A percentile compares a stretch with the other conserved stretches of the same genome.
phyloP scores from a whole-genome alignment of 2,797 vertebrate genomes.

The Cyclopterus lumpus region DNA sequence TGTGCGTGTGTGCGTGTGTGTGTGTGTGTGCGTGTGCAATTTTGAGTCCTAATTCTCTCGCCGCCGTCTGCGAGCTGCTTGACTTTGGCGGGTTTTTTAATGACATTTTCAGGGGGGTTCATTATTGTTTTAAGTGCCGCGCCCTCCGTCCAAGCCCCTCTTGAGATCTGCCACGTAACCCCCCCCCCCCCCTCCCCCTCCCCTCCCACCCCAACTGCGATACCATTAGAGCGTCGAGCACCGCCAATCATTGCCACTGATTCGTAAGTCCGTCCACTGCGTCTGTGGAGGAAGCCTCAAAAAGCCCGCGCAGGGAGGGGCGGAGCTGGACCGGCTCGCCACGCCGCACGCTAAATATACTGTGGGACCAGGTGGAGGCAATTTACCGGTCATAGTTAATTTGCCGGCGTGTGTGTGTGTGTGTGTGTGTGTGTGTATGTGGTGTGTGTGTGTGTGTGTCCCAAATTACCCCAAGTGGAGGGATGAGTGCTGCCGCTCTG shows the following conservation, averaged over 20 bases:
- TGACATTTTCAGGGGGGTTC: slow-evolving; percentile 22
- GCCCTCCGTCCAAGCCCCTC: slow-evolving; percentile 6
- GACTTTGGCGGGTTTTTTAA: slow-evolving; percentile 39
- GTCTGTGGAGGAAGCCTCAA: slow-evolving; percentile 15
- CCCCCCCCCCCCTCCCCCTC: background rate
- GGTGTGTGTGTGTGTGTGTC: slow-evolving; percentile 18
- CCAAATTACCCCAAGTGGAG: slow-evolving; percentile 65
- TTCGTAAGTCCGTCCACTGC: slow-evolving; percentile 7
- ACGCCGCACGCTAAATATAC: slow-evolving; percentile 47
- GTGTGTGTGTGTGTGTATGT: slow-evolving; percentile 8
- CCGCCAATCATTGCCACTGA: slow-evolving; percentile 15
- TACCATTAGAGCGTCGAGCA: slow-evolving; percentile 28
- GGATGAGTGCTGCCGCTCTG: slow-evolving; percentile 63
- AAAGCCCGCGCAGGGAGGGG: slow-evolving; percentile 1
- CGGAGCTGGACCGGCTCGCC: slow-evolving; percentile 23
- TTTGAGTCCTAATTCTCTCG: slow-evolving; percentile 10
- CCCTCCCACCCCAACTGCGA: background rate
- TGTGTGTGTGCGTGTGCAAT: no score
- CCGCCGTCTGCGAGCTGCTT: slow-evolving; percentile 28
- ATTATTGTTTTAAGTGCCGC: slow-evolving; percentile 13
- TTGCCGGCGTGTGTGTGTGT: slow-evolving; percentile 39
- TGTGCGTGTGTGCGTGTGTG: no score
- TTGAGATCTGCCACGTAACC: slow-evolving; percentile 18
- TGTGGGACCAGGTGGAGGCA: slow-evolving; percentile 67
- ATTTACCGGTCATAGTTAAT: slow-evolving; percentile 69